Conservation (phyloP, 2,113 vertebrate genomes). For the Phycodurus eques region DNA sequence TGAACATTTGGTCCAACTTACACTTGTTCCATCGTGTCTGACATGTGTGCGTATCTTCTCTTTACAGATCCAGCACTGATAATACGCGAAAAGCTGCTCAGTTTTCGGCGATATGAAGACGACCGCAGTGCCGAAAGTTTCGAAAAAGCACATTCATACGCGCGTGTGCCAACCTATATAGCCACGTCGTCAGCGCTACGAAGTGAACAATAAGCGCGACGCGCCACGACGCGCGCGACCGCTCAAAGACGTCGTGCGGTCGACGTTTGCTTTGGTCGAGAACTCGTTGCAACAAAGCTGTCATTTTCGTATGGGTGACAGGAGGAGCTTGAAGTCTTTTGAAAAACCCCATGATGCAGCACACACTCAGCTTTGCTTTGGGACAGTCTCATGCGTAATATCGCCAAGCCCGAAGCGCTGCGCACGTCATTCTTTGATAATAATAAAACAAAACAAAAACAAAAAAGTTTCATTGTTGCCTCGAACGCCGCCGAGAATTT, state of each 20-base stretch:
- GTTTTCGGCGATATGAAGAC: not conserved
- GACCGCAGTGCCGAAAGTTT: not conserved
- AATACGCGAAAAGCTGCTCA: not conserved
- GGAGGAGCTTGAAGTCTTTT: not conserved
- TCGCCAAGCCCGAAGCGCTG: not conserved
- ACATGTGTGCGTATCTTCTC: not conserved
- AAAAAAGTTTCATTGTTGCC: not conserved
- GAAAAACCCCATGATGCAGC: not conserved
- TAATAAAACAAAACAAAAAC: not conserved
- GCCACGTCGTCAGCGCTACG: not conserved
- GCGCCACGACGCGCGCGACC: not conserved
- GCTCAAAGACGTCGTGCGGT: too few relatives aligned
- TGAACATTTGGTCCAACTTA: not conserved
- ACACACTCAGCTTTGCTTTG: not conserved
- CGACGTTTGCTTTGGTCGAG: not conserved
- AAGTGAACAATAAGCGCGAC: not conserved
- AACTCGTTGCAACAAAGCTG: not conserved
- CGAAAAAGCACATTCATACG: not conserved
- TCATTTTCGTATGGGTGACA: not conserved
- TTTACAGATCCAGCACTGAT: not conserved
- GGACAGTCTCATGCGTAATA: not conserved
- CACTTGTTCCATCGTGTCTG: not conserved
- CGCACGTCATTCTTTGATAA: not conserved
- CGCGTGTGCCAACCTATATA: conserved; percentile 3
- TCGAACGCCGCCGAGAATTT: too few relatives aligned